Base-by-base conservation (phyloP, 2,888 invertebrate genomes). In the Cryptocephalus primarius region DNA sequence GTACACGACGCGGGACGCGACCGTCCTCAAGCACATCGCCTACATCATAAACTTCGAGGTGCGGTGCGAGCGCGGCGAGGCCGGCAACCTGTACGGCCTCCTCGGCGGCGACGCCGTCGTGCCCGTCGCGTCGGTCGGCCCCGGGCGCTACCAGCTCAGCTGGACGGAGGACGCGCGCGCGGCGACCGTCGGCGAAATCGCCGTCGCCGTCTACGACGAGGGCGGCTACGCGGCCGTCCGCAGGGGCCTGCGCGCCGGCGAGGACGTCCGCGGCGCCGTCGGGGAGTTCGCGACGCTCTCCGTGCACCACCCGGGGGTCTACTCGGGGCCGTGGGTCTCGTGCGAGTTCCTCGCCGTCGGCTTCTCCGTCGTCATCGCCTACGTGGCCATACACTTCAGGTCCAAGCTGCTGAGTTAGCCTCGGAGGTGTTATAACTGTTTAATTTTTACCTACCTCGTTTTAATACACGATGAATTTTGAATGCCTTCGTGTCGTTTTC, bases 1-100 rank as follows among this genome's bases (percentile, higher is more conserved):
- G 0, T 93, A 91, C 70, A 89, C 90, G 36, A 92, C 92, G 9
- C 79, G 83, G 66, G 95, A 95, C 72, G 89, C 88, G 0, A 88
- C 91, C 38, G 80, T 94, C 49, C 80, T 94, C 8, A 84, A 85
- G 53, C 84, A 80, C 62, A 85, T 93, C 55, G 92, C 90, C 0
- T 89, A 88, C 67, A 84, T 94, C 58, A 83, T 86, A 9, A 90
- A 92, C 69, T 92, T 94, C 69, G 77, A 82, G 8, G 72, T 94
- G 40, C 81, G 82, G 62, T 94, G 94, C 63, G 77, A 76, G 56
- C 42, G 42, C 1, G 56, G 55, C 8, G 45, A 49, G n/a, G 14
- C 49, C n/a, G 76, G 55, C 14, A 83, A 84, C 34, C 70, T 93
- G 48, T 92, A 90, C 66, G 92, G 92, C 12, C 88, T 90, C 64